Base-by-base conservation (phyloP, 2,797 vertebrate genomes). In the Catamblyrhynchus diadema region DNA sequence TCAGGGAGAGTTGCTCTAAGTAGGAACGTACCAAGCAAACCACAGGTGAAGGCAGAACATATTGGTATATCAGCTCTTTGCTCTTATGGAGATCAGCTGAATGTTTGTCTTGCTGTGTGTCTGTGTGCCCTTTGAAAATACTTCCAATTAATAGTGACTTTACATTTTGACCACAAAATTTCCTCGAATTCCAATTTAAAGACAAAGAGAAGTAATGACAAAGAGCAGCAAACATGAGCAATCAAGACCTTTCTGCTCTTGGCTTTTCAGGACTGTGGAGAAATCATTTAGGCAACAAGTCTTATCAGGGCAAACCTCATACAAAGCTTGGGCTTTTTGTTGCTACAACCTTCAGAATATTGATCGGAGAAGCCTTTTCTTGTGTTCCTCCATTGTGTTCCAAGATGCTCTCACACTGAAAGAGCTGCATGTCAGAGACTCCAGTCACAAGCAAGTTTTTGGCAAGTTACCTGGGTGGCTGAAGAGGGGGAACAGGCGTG, bases 401-500 rank as follows among this genome's bases (percentile, higher is more conserved):
- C 18, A n/a, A 48, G 54, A 45, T 59, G 35, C 48, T 39, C 2
- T 16, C n/a, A 18, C 44, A 23, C 12, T 24, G 35, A 2, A 20
- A 20, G 54, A 41, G 47, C 14, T 61, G 22, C 42, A 10, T 8
- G 32, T 72, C 64, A 51, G 14, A 8, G 5, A 6, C 2, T 3
- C 2, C 2, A 47, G n/a, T 13, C 42, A 37, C 65, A 33, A 39
- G 3, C 12, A 5, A 18, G 61, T 37, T 66, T 44, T 44, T 74
- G 27, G 32, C 25, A 22, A 18, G 12, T 32, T 27, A 2, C 14
- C 24, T 4, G 0, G 5, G 33, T 30, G 25, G 12, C 35, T 57
- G 47, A 1, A 25, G 22, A 12, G 10, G 14, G 13, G 32, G 7
- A 32, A 7, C 44, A n/a, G 47, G 4, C 2, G 2, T 2, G 4